Evolutionary conservation across 2,888 invertebrate genomes (phyloP), one percentile per base, ranked within the genome.

Genomic region (Drosophila prostipennis): DNA sequence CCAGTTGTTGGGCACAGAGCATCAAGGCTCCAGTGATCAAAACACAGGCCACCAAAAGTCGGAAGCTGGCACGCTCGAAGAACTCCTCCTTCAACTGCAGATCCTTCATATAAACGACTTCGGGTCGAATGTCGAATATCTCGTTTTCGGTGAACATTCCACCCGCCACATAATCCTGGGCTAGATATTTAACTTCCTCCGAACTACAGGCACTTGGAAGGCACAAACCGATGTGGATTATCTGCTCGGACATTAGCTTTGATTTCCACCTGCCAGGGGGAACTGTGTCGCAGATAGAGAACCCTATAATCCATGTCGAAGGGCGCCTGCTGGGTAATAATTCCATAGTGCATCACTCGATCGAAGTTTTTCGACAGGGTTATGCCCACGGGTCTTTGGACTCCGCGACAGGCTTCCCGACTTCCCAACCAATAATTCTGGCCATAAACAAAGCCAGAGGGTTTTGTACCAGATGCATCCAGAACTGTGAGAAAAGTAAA

Each of bases 361-460:
- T 91, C 85, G 59, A 86, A 92, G 59, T 90, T 90, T 65, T 89
- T 88, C 0, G 91, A 91, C 2, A 92, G 75, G 13, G 92, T 92
- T 29, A 92, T 89, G 29, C 81, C 82, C 6, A 91, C 88, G 3
- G 92, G 91, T 26, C 78, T 78, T 37, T 89, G 88, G 0, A 93
- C 87, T 2, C 93, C 93, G 3, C 89, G 74, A 78, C 94, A 94
- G 14, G 93, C 93, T 40, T 90, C 90, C 42, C 91, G 91, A 23
- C 93, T 93, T 11, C 94, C 94, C 37, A 94, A 76, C 94, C 94
- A 94, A 54, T 93, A 93, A 87, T 94, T 94, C 71, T 94, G 93
- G 0, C 94, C 94, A 74, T 93, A 93, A 1, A 94, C 81, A 79
- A 94, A 94, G 3, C 94, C 94, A 0, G 93, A 80, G 1, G 91